Conservation (phyloP, 2,797 vertebrate genomes). For the Xenops minutus region DNA sequence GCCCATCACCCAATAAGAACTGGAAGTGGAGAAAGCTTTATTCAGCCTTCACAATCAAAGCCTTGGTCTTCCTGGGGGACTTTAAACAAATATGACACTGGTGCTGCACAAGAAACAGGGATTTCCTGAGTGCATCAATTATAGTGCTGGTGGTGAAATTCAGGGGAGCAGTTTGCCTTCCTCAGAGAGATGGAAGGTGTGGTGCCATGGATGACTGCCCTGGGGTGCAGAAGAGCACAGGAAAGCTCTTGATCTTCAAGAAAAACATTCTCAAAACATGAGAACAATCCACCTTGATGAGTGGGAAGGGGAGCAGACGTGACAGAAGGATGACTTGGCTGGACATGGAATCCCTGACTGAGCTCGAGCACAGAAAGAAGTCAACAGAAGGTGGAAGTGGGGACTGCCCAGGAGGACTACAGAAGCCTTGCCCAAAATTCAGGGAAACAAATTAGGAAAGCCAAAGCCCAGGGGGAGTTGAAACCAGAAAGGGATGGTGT, state of each 20-base stretch:
- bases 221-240: not conserved
- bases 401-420: not conserved
- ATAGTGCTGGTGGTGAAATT: not conserved
- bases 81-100: not conserved
- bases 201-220: not conserved
- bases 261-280: not conserved
- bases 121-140: not conserved
- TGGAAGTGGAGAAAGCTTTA: not conserved
- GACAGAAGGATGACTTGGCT: conserved; percentile 22
- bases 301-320: not conserved
- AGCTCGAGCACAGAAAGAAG: not conserved
- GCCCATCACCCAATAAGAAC: not conserved
- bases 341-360: not conserved
- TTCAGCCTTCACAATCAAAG: not conserved
- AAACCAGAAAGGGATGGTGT: not conserved
- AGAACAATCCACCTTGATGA: not conserved
- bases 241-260: not conserved
- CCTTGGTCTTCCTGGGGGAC: not conserved
- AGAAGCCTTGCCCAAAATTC: not conserved
- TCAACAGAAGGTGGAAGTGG: not conserved
- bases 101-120: not conserved
- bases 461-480: not conserved
- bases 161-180: not conserved
- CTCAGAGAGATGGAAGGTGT: not conserved
- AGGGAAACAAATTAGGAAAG: not conserved